Conservation (phyloP, 2,797 vertebrate genomes). For the Rhinophrynus dorsalis region DNA sequence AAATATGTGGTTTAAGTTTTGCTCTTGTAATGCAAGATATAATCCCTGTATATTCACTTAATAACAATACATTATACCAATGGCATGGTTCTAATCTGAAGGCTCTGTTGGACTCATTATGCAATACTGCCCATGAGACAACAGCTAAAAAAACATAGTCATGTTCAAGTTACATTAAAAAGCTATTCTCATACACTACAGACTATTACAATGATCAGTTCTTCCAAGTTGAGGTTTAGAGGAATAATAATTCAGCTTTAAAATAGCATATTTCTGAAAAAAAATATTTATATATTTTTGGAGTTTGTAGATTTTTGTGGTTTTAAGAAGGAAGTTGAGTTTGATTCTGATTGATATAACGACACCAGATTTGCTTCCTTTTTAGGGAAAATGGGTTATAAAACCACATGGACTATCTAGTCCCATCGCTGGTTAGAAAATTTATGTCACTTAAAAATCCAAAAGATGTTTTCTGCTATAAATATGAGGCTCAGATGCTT, state of each 20-base stretch:
- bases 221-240: not conserved
- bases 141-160: not conserved
- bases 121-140: not conserved
- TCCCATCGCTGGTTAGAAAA: constrained; percentile 4
- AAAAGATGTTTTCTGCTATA: constrained; percentile 14
- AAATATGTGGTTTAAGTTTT: too few species aligned
- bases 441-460: constrained; percentile 23
- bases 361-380: not conserved
- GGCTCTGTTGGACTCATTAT: not conserved
- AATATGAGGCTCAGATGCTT: not conserved
- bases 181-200: not conserved
- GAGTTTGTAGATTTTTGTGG: constrained; percentile 14
- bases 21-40: not conserved
- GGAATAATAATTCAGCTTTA: not conserved
- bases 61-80: not conserved
- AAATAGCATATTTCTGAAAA: not conserved
- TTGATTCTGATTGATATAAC: not conserved
- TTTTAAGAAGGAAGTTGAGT: constrained; percentile 12
- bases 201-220: not conserved
- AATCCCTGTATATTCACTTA: not conserved
- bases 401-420: constrained; percentile 20
- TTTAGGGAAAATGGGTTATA: not conserved
- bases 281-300: not conserved
- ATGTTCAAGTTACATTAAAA: constrained; percentile 11
- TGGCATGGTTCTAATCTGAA: too few species aligned